These are phyloP conservation scores for Hydrophis major DNA, from an alignment of 2,797 vertebrate species.

Conservation along the genomic window DNA sequence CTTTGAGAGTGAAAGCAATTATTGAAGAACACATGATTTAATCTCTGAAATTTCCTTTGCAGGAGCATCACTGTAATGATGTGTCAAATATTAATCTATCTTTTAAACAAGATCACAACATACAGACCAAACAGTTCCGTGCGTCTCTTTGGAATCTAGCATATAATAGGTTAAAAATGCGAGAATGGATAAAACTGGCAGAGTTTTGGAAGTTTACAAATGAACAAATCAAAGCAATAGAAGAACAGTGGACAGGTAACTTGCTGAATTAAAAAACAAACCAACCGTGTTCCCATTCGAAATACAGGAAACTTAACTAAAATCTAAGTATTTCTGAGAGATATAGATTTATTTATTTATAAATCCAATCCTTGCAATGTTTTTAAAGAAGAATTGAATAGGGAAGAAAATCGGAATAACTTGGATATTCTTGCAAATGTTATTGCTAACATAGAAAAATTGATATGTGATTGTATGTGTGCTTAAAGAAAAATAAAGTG, in stretches of 20 bases:
- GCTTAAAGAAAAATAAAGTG: neutral
- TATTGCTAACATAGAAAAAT: neutral
- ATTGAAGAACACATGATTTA: neutral
- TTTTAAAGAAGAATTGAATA: neutral
- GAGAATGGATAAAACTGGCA: slow-evolving; percentile 86
- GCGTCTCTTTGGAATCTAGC: slow-evolving; percentile 81
- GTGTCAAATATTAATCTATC: slow-evolving; percentile 71
- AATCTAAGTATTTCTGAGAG: neutral
- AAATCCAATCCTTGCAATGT: neutral
- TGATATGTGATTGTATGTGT: neutral
- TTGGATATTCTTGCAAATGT: neutral
- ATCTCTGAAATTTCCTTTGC: slow-evolving; percentile 58
- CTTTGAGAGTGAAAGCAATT: neutral
- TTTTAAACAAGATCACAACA: slow-evolving; percentile 88
- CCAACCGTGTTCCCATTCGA: neutral
- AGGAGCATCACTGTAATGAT: slow-evolving; percentile 70
- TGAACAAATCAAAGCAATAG: slow-evolving; percentile 82
- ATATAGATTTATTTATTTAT: neutral
- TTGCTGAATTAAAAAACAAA: neutral
- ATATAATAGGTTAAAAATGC: slow-evolving; percentile 77
- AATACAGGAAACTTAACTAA: neutral
- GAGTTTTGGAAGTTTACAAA: slow-evolving; percentile 80
- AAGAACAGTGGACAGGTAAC: slow-evolving; percentile 89
- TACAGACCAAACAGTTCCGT: slow-evolving; percentile 78
- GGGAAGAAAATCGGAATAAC: neutral